These are phyloP conservation scores for Eutrigla gurnardus DNA, from an alignment of 2,797 vertebrate species.

Conservation along the genomic window DNA sequence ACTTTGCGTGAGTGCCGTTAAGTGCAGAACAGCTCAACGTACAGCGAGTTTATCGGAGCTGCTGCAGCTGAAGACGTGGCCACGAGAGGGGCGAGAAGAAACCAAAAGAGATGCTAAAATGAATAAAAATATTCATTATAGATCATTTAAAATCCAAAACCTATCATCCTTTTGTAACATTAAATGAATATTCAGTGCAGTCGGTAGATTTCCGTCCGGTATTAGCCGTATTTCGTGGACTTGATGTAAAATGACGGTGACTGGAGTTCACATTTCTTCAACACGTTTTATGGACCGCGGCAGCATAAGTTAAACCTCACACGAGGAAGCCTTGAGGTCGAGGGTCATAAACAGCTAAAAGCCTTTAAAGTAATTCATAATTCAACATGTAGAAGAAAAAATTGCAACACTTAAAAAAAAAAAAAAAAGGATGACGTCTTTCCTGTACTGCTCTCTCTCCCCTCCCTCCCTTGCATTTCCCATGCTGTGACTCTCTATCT, in stretches of 20 bases:
- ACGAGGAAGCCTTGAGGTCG: constrained; percentile 18
- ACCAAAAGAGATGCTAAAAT: background rate
- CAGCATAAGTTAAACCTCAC: constrained; percentile 21
- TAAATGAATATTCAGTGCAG: background rate
- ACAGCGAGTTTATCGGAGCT: background rate
- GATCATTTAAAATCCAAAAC: background rate
- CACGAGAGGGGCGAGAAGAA: background rate
- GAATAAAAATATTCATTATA: background rate
- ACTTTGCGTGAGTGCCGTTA: background rate
- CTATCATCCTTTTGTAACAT: background rate
- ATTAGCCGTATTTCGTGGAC: background rate
- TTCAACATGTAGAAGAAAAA: constrained; percentile 36
- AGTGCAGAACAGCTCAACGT: background rate
- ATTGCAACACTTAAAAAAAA: constrained; percentile 13
- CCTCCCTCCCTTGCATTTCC: constrained; percentile 47
- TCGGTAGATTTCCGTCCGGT: background rate
- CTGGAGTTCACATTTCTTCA: constrained; percentile 11
- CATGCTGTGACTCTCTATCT: constrained; percentile 28
- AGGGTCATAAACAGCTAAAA: constrained; percentile 57
- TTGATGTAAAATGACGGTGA: background rate
- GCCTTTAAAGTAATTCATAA: constrained; percentile 46
- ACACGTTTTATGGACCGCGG: constrained; percentile 15
- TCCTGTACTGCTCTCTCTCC: constrained; percentile 13
- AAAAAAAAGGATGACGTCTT: constrained; percentile 26
- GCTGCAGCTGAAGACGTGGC: background rate